Percentiles rank a stretch among this genome's conserved stretches.
phyloP scores from a whole-genome alignment of 1,140 invertebrate species.

The Atta cephalotes region DNA sequence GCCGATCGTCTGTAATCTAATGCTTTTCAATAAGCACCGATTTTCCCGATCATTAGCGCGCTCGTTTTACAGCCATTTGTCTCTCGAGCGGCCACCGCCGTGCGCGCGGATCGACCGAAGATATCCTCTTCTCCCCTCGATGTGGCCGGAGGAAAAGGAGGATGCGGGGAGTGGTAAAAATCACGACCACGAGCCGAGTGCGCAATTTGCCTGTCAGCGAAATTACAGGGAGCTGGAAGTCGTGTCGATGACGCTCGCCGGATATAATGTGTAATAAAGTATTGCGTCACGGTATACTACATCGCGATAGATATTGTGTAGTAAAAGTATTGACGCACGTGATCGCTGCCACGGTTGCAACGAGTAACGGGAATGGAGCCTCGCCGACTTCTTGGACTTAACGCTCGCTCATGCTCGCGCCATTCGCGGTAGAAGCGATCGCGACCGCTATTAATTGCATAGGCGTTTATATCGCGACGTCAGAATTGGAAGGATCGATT shows the following conservation, averaged over 20 bases:
- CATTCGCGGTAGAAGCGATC: background rate
- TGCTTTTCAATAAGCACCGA: slow-evolving; percentile 81
- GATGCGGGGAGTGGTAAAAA: slow-evolving; percentile 20
- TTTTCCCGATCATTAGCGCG: slow-evolving; percentile 82
- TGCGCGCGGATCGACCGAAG: background rate
- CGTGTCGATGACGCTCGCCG: slow-evolving; percentile 49
- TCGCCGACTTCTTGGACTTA: background rate
- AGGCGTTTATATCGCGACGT: background rate
- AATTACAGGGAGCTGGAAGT: slow-evolving; percentile 55
- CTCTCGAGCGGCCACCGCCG: slow-evolving; percentile 30
- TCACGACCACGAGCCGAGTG: slow-evolving; percentile 36
- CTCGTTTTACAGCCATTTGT: slow-evolving; percentile 65
- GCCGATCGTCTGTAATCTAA: slow-evolving; percentile 78
- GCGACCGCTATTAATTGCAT: slow-evolving; percentile 44
- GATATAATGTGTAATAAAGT: slow-evolving; percentile 61
- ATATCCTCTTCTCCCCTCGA: background rate
- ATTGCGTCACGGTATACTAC: slow-evolving; percentile 43
- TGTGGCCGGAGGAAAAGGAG: background rate
- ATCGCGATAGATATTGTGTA: slow-evolving; percentile 38
- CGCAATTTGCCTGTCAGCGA: slow-evolving; percentile 59
- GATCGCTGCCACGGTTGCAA: slow-evolving; percentile 18
- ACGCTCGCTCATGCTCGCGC: background rate
- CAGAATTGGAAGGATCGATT: background rate
- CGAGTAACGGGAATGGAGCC: slow-evolving; percentile 53
- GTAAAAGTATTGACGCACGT: slow-evolving; percentile 47